These are phyloP conservation scores for Strigamia crassipes DNA, from an alignment of 2,888 invertebrate genomes.

Conservation along the genomic window DNA sequence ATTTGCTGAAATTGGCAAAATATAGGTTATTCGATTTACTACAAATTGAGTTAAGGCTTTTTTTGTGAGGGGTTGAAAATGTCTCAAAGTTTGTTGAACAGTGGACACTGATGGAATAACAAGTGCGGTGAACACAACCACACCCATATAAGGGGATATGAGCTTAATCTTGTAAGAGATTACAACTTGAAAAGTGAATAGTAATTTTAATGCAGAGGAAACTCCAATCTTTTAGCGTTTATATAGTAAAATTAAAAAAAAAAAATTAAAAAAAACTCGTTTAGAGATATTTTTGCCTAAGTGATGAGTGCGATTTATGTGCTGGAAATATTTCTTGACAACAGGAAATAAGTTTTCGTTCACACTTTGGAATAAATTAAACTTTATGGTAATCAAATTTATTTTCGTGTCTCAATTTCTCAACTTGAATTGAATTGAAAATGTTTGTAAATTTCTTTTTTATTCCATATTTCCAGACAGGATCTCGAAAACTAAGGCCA, in stretches of 20 bases:
- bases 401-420: neutral
- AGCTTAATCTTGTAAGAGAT: constrained; percentile 7
- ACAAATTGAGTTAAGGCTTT: neutral
- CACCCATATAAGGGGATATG: constrained; percentile 23
- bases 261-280: neutral
- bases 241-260: neutral
- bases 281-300: constrained; percentile 3
- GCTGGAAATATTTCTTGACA: constrained; percentile 15
- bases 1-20: constrained; percentile 19
- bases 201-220: constrained; percentile 14
- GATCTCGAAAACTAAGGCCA: neutral
- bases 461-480: constrained; percentile 30
- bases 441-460: constrained; percentile 1
- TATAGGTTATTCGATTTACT: constrained; percentile 8
- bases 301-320: constrained; percentile 23
- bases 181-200: constrained; percentile 16
- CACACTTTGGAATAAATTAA: constrained; percentile 28
- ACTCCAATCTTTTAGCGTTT: constrained; percentile 8
- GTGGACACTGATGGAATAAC: constrained; percentile 31
- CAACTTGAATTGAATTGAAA: neutral
- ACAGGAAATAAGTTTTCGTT: constrained; percentile 24
- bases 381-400: neutral
- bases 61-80: neutral
- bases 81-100: constrained; percentile 27
- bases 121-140: neutral